Conservation (phyloP, 2,113 vertebrate genomes). For the Heliornis fulica region DNA sequence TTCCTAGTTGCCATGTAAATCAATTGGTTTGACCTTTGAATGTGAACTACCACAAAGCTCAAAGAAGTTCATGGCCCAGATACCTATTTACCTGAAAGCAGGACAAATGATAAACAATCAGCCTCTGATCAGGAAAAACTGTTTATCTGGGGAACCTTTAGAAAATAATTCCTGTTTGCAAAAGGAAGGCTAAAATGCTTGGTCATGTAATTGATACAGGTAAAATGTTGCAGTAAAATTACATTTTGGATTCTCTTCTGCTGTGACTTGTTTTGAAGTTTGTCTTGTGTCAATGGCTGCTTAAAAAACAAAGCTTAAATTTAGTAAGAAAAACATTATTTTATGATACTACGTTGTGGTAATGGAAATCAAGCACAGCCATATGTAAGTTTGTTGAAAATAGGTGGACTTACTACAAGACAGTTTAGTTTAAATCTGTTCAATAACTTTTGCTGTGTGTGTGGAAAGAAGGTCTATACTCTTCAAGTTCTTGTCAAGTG, state of each 20-base stretch:
- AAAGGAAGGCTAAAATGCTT: neutral
- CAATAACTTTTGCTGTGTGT: neutral
- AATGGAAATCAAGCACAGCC: neutral
- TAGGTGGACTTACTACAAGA: neutral
- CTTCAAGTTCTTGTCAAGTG: neutral
- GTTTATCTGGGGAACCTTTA: neutral
- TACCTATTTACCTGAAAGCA: neutral
- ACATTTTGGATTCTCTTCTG: neutral
- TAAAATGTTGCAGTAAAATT: neutral
- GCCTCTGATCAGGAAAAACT: neutral
- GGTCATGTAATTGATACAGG: neutral
- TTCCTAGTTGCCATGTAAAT: conserved; percentile 42
- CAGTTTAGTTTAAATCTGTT: neutral
- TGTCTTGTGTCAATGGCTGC: neutral
- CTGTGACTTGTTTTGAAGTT: neutral
- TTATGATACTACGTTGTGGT: neutral
- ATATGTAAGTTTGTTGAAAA: neutral
- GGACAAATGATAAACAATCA: neutral
- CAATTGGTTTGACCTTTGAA: conserved; percentile 54
- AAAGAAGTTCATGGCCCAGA: neutral
- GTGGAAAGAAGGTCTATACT: too few species aligned
- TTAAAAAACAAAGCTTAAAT: neutral
- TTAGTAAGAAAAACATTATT: neutral
- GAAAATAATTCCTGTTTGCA: neutral
- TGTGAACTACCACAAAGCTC: neutral